These are phyloP conservation scores for Rallus crepitans DNA, from an alignment of 2,797 vertebrate genomes.

Conservation along the genomic window DNA sequence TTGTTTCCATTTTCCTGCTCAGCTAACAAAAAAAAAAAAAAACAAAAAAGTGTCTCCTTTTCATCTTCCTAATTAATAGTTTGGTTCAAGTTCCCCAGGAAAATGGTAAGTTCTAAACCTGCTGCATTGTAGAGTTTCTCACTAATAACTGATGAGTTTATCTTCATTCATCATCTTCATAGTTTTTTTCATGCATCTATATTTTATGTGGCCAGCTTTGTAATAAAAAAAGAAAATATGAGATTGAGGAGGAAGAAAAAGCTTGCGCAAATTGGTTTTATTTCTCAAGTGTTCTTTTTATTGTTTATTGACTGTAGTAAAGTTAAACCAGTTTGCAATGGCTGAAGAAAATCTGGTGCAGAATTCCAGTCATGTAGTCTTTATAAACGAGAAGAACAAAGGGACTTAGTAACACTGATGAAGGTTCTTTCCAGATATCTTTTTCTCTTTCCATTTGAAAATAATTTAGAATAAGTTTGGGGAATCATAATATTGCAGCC, in stretches of 20 bases:
- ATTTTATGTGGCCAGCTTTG: neutral
- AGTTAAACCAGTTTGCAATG: neutral
- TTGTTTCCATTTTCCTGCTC: neutral
- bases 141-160: neutral
- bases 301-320: neutral
- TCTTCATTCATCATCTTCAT: neutral
- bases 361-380: neutral
- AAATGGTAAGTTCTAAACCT: neutral
- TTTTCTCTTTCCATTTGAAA: slow-evolving; percentile 51
- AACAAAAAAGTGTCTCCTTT: neutral
- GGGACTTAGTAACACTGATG: neutral
- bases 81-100: neutral
- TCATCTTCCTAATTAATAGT: neutral
- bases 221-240: neutral
- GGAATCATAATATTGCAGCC: slow-evolving; percentile 4
- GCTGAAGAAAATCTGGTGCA: neutral
- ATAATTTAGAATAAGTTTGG: slow-evolving; percentile 39
- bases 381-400: slow-evolving; percentile 11
- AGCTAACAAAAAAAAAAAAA: neutral
- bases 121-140: neutral
- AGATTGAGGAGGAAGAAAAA: neutral
- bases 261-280: neutral
- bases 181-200: neutral
- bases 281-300: neutral
- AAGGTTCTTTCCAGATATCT: slow-evolving; percentile 20